These are phyloP conservation scores for Esperia sulphurella DNA, from an alignment of 2,888 invertebrate species.

Conservation along the genomic window DNA sequence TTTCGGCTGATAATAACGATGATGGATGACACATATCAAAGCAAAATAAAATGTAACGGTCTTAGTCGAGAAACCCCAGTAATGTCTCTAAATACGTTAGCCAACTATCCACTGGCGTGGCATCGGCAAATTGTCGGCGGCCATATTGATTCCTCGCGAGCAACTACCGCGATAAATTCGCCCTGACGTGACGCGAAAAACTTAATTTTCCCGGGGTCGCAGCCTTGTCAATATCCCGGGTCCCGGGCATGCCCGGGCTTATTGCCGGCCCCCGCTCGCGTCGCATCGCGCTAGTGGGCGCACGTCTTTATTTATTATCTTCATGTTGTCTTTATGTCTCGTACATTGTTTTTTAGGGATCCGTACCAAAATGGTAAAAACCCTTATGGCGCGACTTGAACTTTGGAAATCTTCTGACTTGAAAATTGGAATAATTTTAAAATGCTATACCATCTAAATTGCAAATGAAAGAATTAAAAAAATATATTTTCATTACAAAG, in stretches of 20 bases:
- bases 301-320: neutral
- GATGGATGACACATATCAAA: neutral
- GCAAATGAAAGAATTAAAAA: too few species aligned
- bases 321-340: too few species aligned
- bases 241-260: constrained; percentile 5
- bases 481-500: too few species aligned
- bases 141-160: constrained; percentile 17
- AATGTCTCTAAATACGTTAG: neutral
- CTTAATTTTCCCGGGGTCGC: constrained; percentile 20
- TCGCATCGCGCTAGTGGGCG: constrained; percentile 1
- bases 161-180: constrained; percentile 17
- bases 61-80: neutral
- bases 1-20: too few species aligned
- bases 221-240: constrained; percentile 11
- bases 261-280: neutral
- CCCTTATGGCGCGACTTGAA: too few species aligned
- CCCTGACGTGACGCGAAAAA: constrained; percentile 19
- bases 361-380: too few species aligned
- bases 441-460: too few species aligned
- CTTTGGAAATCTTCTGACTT: too few species aligned
- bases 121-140: constrained; percentile 1
- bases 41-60: neutral
- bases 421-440: too few species aligned
- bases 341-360: too few species aligned
- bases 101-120: neutral